phyloP scores from a whole-genome alignment of 2,797 vertebrate species.

The Scarus forsteni region DNA sequence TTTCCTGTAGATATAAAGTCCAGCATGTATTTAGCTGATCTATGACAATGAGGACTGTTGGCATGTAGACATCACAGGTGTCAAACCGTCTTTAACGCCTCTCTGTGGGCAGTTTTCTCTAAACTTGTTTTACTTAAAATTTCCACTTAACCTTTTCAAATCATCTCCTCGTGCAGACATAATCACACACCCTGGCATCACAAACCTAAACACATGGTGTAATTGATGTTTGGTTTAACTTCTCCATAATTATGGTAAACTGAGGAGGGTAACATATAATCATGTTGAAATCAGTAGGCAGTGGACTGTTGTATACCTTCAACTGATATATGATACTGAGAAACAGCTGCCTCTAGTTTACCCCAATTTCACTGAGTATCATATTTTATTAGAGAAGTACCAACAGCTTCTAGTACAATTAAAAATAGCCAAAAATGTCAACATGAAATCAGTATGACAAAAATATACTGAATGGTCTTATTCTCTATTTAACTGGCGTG shows the following conservation, averaged over 20 bases:
- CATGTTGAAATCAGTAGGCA: slow-evolving; percentile 19
- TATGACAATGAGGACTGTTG: not conserved
- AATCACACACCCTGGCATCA: slow-evolving; percentile 13
- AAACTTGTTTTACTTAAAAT: slow-evolving; percentile 11
- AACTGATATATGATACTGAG: not conserved
- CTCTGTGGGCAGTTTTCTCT: not conserved
- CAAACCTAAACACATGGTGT: slow-evolving; percentile 9
- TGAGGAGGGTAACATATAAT: slow-evolving; percentile 51
- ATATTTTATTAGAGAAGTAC: too few species aligned
- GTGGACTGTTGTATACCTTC: slow-evolving; percentile 5
- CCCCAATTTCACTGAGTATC: not conserved
- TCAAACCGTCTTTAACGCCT: not conserved
- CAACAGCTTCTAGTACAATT: too few species aligned
- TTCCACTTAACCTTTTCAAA: not conserved
- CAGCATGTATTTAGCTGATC: too few species aligned
- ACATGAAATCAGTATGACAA: too few species aligned
- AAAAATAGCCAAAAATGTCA: too few species aligned
- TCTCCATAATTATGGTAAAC: slow-evolving; percentile 74
- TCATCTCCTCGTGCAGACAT: slow-evolving; percentile 10
- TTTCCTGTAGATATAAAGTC: too few species aligned
- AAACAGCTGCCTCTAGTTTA: not conserved
- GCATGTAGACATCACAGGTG: not conserved
- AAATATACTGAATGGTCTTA: too few species aligned
- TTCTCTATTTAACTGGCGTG: too few species aligned
- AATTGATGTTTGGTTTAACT: slow-evolving; percentile 65